Evolutionary conservation across 2,113 vertebrate genomes (phyloP), one percentile per base, ranked within the genome.

Genomic region (Cavia aperea): DNA sequence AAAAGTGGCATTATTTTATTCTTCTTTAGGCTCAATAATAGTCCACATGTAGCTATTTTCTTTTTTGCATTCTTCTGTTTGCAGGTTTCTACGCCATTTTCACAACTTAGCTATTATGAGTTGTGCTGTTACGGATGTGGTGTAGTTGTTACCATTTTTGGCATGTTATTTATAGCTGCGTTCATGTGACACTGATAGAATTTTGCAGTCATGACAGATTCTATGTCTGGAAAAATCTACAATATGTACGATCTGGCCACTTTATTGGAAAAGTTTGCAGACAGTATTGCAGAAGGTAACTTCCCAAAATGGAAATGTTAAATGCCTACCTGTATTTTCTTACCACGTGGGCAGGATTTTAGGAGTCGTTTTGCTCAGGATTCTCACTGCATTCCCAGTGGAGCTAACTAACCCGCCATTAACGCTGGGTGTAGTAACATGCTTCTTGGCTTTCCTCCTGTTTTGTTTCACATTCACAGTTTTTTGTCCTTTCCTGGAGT

Each of bases 321-420:
- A 90, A 68, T 65, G 88, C 72, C 46, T 79, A 70, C 0, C 4
- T 1, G n/a, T 29, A 10, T 39, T 89, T 63, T 19, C 29, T 77
- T 3, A 87, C 0, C 33, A 43, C 13, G 5, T 73, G 24, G 1
- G 43, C 9, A 5, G 51, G 54, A 62, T 85, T 78, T 82, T 56
- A 82, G 31, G 13, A 24, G 29, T 2, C 60, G 5, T 58, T 56
- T 2, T 39, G 33, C 6, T 58, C 11, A 75, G 68, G 26, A 29
- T 2, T 56, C 5, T 62, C n/a, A 24, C 4, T 49, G 0, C 1
- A 31, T 24, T 73, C n/a, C 18, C 16, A 39, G 1, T 15, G 62
- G 31, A 3, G 60, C 49, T 75, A 39, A 39, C 3, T 75, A 77
- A 39, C 13, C 1, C 1, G 1, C 0, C 9, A 5, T 4, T 79